Evolutionary conservation across 2,113 vertebrate genomes (phyloP).

Genomic region (Sinocyclocheilus anshuiensis): DNA sequence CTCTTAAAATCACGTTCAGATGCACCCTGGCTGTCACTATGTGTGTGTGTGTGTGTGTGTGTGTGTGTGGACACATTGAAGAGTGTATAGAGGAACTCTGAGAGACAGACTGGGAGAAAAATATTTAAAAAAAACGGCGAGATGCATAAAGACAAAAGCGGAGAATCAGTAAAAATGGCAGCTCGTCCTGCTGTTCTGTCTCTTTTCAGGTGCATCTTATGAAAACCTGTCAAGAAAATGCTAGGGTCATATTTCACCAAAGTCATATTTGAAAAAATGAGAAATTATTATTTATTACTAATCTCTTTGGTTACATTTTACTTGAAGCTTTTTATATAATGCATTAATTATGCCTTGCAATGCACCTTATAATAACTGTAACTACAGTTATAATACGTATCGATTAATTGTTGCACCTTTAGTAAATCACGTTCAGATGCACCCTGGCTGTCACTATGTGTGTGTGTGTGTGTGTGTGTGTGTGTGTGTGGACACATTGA

Average conservation of each 20-base stretch:
- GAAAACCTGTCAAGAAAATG: background rate
- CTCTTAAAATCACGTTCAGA: slow-evolving; percentile 81
- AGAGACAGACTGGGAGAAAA: slow-evolving; percentile 8
- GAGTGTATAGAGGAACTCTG: background rate
- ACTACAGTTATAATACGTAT: too few species aligned
- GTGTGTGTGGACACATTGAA: slow-evolving; percentile 47
- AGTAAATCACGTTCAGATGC: too few species aligned
- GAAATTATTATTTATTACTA: background rate
- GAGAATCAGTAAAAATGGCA: background rate
- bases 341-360: too few species aligned
- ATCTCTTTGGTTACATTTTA: too few species aligned
- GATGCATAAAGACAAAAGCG: background rate
- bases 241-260: background rate
- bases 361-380: too few species aligned
- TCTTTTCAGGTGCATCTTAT: slow-evolving; percentile 51
- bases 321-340: too few species aligned
- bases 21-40: slow-evolving; percentile 76
- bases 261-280: background rate
- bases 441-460: too few species aligned
- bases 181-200: slow-evolving; percentile 34
- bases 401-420: too few species aligned
- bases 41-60: slow-evolving; percentile 73
- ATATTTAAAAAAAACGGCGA: background rate
- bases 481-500: slow-evolving; percentile 47
- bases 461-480: too few species aligned